A percentile compares a stretch with the other conserved stretches of the same genome.
These are phyloP conservation scores for Phytoseiulus persimilis DNA, from an alignment of 2,888 invertebrate species.

Conservation along the genomic window DNA sequence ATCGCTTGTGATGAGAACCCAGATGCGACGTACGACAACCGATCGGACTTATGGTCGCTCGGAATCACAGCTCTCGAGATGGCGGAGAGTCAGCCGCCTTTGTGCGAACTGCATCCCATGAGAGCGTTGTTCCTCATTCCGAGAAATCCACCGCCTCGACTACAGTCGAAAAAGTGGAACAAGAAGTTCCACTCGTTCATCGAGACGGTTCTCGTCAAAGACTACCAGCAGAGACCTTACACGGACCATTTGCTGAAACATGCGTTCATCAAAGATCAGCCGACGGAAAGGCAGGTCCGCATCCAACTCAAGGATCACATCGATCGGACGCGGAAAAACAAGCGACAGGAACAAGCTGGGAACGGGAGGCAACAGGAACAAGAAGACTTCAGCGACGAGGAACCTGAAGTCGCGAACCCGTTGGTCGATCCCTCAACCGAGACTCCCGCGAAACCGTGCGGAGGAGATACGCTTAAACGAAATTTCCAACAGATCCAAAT, in stretches of 20 bases:
- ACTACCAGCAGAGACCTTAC: conserved; percentile 95
- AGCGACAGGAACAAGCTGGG: conserved; percentile 45
- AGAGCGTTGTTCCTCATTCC: conserved; percentile 95
- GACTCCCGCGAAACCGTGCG: conserved; percentile 24
- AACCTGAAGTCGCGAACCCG: conserved; percentile 78
- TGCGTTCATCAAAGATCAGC: conserved; percentile 95
- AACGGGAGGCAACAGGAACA: conserved; percentile 57
- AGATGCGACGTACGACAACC: conserved; percentile 98
- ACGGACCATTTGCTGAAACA: conserved; percentile 96
- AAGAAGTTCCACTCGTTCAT: conserved; percentile 65
- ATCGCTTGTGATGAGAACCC: conserved; percentile 99
- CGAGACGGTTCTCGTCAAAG: conserved; percentile 95
- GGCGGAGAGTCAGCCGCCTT: conserved; percentile 98
- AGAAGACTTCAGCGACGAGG: conserved; percentile 89
- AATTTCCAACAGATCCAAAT: conserved; percentile 93
- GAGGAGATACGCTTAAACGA: conserved; percentile 75
- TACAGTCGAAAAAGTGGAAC: conserved; percentile 91
- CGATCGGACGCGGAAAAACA: conserved; percentile 86
- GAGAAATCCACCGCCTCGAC: conserved; percentile 89
- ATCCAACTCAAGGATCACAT: conserved; percentile 99
- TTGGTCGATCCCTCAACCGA: conserved; percentile 84
- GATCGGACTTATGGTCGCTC: conserved; percentile 58
- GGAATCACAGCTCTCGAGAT: conserved; percentile 97
- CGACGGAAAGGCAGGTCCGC: conserved; percentile 92
- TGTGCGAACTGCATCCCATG: conserved; percentile 99